Percentiles rank a stretch among this genome's conserved stretches.
phyloP scores from a whole-genome alignment of 2,113 vertebrate genomes.

The Mirounga angustirostris region DNA sequence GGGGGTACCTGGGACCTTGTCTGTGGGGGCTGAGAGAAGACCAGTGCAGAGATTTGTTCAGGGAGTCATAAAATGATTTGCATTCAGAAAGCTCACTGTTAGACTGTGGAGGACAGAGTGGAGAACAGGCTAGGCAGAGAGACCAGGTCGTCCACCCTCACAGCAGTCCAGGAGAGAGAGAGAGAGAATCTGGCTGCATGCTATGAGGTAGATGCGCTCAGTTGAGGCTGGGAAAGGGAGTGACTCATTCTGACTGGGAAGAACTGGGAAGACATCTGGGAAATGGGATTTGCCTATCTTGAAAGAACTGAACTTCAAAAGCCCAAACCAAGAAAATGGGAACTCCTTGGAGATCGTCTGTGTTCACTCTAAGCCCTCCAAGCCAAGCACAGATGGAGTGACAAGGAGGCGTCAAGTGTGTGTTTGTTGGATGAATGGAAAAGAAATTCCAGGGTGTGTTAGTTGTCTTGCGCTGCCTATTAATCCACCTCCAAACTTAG shows the following conservation, averaged over 20 bases:
- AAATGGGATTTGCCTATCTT: background rate
- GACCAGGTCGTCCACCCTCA: background rate
- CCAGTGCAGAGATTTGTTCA: background rate
- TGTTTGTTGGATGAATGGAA: background rate
- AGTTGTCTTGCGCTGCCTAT: background rate
- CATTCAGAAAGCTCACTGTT: background rate
- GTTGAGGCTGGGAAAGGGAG: background rate
- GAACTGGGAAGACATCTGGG: background rate
- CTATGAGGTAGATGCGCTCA: background rate
- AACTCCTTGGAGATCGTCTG: background rate
- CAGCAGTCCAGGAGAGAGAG: background rate
- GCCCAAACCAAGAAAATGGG: background rate
- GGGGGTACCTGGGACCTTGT: background rate
- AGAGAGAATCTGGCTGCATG: background rate
- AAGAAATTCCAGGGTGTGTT: background rate
- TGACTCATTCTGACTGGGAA: background rate
- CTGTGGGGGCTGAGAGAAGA: background rate
- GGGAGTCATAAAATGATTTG: background rate
- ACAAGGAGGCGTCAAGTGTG: background rate
- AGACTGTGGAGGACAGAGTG: background rate
- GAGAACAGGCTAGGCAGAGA: background rate
- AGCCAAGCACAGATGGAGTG: background rate
- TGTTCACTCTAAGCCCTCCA: background rate
- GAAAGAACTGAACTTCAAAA: constrained; percentile 17
- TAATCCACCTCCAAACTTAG: background rate